Base-by-base conservation (phyloP, 2,888 invertebrate genomes). In the Leptopilina syphax region DNA sequence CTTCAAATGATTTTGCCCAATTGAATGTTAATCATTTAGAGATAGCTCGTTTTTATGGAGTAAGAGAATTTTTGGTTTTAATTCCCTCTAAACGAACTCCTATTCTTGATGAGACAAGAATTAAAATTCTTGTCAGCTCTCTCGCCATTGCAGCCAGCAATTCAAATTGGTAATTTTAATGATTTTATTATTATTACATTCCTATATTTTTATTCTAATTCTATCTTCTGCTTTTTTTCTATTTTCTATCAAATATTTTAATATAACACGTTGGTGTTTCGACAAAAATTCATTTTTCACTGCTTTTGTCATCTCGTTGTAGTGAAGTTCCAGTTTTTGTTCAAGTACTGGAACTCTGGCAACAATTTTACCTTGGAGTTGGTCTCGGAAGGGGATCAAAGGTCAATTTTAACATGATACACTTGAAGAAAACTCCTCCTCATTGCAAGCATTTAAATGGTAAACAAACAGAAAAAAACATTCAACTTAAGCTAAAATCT, bases 341-440 rank as follows among this genome's bases (percentile, higher is more conserved):
- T 41, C 98, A 98, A 93, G 95, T 97, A 41, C 94, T 96, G 86
- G 96, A 96, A 89, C 94, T 94, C 84, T 96, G 96, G 95, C 96
- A 97, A 89, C 95, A 95, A 77, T 95, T 95, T 88, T 97, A 95
- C 90, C 91, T 96, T 77, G 99, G 99, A 8, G 94, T 97, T 9
- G 96, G 95, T 87, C 95, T 97, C 89, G 95, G 95, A 34, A 95
- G 94, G 86, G 96, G 96, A 70, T 93, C 95, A 66, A 94, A 96
- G 85, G 95, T 96, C n/a, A 96, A 96, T 89, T 98, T 97, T 92
- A 97, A 98, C 89, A 97, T 98, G 93, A 96, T 97, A 76, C 96
- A 98, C 90, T 93, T 99, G 82, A 95, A 96, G 89, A 94, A 95
- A 85, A 95, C 96, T 79, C 97, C 98, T 1, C 93, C 94, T 41